A percentile compares a stretch with the other conserved stretches of the same genome.
These are phyloP conservation scores for Enteromius afrohamiltoni DNA, from an alignment of 2,797 vertebrate species.

Conservation along the genomic window DNA sequence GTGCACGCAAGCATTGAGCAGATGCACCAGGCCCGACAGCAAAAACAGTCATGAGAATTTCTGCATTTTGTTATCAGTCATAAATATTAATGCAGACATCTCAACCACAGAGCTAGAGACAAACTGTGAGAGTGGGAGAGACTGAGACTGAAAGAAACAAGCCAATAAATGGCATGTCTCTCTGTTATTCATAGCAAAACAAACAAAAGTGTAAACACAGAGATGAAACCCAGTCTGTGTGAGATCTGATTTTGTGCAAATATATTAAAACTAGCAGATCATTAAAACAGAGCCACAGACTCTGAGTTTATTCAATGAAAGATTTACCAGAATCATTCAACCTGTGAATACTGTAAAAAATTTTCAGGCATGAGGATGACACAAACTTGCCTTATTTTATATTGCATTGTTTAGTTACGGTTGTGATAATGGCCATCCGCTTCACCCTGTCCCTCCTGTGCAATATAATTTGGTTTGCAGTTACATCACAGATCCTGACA, in stretches of 20 bases:
- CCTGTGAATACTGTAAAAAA: neutral
- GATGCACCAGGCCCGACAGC: slow-evolving; percentile 40
- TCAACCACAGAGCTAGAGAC: slow-evolving; percentile 40
- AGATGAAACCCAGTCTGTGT: slow-evolving; percentile 8
- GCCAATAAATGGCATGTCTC: slow-evolving; percentile 19
- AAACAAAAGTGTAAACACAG: slow-evolving; percentile 30
- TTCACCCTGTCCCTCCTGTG: too few species aligned
- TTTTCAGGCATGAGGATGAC: neutral
- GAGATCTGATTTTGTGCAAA: slow-evolving; percentile 27
- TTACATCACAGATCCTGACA: slow-evolving; percentile 33
- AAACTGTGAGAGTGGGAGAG: slow-evolving; percentile 37
- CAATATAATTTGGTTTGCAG: neutral
- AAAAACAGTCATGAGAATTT: slow-evolving; percentile 58
- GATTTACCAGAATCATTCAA: neutral
- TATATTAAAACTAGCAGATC: slow-evolving; percentile 1
- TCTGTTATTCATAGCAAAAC: slow-evolving; percentile 34
- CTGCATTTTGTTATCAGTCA: slow-evolving; percentile 48
- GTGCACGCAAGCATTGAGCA: neutral
- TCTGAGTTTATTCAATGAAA: neutral
- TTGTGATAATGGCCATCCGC: too few species aligned
- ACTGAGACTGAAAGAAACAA: slow-evolving; percentile 16
- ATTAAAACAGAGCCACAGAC: neutral
- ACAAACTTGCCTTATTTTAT: neutral
- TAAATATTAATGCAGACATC: slow-evolving; percentile 59
- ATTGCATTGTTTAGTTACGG: too few species aligned